Conservation (phyloP, 1,140 invertebrate genomes). For the Lordiphosa stackelbergi region DNA sequence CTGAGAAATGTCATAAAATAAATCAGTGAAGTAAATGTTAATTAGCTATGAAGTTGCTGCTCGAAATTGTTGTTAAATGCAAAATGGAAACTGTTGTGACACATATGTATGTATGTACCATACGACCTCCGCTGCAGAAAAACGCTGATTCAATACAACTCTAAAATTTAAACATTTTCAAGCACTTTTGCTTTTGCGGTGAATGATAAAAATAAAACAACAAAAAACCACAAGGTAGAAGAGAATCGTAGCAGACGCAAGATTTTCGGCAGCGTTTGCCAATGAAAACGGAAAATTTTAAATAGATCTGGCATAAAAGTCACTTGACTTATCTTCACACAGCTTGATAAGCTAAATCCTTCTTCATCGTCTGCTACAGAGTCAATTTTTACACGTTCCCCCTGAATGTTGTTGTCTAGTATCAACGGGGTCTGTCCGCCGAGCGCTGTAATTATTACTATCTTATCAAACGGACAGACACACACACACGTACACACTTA, state of each 20-base stretch:
- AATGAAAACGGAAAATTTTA: conserved; percentile 46
- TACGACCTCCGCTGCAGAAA: conserved; percentile 44
- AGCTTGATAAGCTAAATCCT: background rate
- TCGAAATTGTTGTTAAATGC: background rate
- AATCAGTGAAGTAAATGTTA: too few relatives aligned
- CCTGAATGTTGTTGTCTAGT: background rate
- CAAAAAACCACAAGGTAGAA: conserved; percentile 14
- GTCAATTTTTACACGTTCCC: conserved; percentile 4
- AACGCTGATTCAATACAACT: conserved; percentile 22
- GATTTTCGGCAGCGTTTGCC: conserved; percentile 21
- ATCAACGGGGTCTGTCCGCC: too few relatives aligned
- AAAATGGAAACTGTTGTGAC: background rate
- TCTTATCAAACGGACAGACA: conserved; percentile 8
- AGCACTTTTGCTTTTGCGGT: background rate
- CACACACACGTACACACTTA: background rate
- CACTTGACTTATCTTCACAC: conserved; percentile 5
- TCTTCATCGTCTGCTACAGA: background rate
- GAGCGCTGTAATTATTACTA: conserved; percentile 15
- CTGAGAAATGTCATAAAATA: too few relatives aligned
- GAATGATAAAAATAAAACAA: conserved; percentile 71
- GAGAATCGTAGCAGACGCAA: background rate
- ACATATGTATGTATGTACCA: too few relatives aligned
- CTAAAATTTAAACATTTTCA: conserved; percentile 21
- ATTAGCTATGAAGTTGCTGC: too few relatives aligned
- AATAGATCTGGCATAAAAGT: conserved; percentile 26